phyloP scores from a whole-genome alignment of 2,113 vertebrate species.

The Cyanoramphus novaezelandiae region DNA sequence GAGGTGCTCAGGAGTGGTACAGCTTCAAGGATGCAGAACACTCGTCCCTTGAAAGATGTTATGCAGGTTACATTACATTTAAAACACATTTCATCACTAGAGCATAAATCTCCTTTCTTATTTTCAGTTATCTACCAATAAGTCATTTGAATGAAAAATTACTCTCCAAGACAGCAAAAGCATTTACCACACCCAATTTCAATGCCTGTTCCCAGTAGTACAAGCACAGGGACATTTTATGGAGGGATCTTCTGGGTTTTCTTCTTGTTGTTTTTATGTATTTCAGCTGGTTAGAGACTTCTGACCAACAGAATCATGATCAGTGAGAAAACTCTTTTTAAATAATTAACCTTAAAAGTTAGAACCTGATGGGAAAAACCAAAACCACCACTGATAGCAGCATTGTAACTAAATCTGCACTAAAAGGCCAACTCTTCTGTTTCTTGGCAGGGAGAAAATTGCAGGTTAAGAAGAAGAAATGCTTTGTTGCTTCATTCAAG shows the following conservation, averaged over 20 bases:
- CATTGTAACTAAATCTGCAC: background rate
- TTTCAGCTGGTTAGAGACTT: background rate
- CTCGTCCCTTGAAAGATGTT: background rate
- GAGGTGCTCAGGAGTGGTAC: background rate
- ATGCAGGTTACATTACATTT: background rate
- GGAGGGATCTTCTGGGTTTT: background rate
- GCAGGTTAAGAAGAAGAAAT: background rate
- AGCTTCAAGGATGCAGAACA: background rate
- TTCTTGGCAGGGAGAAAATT: background rate
- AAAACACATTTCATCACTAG: background rate
- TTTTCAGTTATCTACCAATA: background rate
- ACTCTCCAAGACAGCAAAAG: background rate
- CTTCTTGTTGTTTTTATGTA: background rate
- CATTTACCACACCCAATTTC: background rate
- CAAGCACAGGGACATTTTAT: background rate
- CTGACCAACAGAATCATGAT: background rate
- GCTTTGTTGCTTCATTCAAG: background rate
- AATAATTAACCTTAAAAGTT: constrained; percentile 1
- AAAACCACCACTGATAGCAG: background rate
- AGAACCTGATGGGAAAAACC: background rate
- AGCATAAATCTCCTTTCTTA: background rate
- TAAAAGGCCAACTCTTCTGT: background rate
- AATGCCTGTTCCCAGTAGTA: background rate
- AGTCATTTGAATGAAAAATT: background rate
- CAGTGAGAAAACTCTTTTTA: background rate